Evolutionary conservation across 2,888 invertebrate species (phyloP), one percentile per base, ranked within the genome.

Genomic region (Ceratothoa steindachneri): DNA sequence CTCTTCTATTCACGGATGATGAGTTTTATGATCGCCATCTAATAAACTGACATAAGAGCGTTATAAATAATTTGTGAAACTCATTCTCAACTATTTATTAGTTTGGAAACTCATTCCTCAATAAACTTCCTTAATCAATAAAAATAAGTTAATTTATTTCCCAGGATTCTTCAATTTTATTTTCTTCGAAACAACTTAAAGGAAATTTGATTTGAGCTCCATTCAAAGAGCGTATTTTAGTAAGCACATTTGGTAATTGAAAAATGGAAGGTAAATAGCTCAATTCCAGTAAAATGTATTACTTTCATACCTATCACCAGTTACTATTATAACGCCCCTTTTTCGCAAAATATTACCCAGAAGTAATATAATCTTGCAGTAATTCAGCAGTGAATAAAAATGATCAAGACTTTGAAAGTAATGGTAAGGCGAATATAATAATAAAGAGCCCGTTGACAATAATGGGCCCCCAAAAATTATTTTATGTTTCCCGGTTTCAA

Each of bases 381-480:
- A 41, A 41, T 41, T 41, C 15, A 5, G 7, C 41, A 27, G n/a
- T 30, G 22, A 60, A 60, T 60, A 60, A 60, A 60, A 60, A 60
- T n/a, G n/a, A 60, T 60, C 60, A 60, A 3, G 27, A 60, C n/a
- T 24, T n/a, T 24, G 60, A 60, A 60, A 60, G 60, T 22, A 60
- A 60, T 60, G 24, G 22, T 60, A 60, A 60, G 27, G 9, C 60
- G 60, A 60, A n/a, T 60, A 60, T 60, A 60, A 60, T 60, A 60
- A 60, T 60, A 60, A 60, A 60, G 60, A 24, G 60, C 24, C 60
- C 24, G 60, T 60, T 60, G 60, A 60, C 60, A 60, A 60, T 60
- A 60, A 60, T 60, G 60, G 60, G 19, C n/a, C 12, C n/a, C n/a
- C n/a, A 60, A 60, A 60, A 22, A 22, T 60, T 60, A 60, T 60